These are phyloP conservation scores for Ptilonorhynchus violaceus DNA, from an alignment of 2,113 vertebrate species.

Conservation along the genomic window DNA sequence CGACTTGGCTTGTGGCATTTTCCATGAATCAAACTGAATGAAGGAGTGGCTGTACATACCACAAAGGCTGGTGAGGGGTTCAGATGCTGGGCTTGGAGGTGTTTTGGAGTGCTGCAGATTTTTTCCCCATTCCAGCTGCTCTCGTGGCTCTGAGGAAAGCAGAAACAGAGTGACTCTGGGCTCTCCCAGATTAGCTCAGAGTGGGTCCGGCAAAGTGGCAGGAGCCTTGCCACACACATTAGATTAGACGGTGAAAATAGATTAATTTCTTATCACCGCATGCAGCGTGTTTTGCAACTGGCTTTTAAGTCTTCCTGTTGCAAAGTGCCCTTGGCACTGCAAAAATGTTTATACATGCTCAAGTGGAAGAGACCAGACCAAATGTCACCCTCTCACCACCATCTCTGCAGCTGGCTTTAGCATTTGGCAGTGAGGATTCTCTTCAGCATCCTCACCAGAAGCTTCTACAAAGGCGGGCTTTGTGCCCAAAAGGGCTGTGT, in stretches of 20 bases:
- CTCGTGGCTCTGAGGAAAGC: background rate
- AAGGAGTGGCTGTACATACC: background rate
- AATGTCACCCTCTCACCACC: background rate
- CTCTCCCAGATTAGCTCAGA: background rate
- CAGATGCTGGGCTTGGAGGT: background rate
- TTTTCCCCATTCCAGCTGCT: background rate
- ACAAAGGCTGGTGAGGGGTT: background rate
- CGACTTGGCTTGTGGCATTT: background rate
- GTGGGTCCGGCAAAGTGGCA: background rate
- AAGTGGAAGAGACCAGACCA: background rate
- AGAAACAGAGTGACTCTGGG: background rate
- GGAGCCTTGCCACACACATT: background rate
- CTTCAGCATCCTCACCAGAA: background rate
- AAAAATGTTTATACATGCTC: fast-evolving
- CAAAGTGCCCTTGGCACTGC: background rate
- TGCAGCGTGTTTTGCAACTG: background rate
- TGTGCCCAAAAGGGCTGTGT: background rate
- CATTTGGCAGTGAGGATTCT: background rate
- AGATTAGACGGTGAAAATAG: background rate
- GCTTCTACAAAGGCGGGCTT: background rate
- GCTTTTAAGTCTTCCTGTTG: background rate
- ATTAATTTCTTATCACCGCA: background rate
- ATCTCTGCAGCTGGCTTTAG: background rate
- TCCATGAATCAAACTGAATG: background rate
- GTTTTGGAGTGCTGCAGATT: background rate